Evolutionary conservation across 2,888 invertebrate genomes (phyloP), one percentile per base, ranked within the genome.

Genomic region (Mythimna albipuncta): DNA sequence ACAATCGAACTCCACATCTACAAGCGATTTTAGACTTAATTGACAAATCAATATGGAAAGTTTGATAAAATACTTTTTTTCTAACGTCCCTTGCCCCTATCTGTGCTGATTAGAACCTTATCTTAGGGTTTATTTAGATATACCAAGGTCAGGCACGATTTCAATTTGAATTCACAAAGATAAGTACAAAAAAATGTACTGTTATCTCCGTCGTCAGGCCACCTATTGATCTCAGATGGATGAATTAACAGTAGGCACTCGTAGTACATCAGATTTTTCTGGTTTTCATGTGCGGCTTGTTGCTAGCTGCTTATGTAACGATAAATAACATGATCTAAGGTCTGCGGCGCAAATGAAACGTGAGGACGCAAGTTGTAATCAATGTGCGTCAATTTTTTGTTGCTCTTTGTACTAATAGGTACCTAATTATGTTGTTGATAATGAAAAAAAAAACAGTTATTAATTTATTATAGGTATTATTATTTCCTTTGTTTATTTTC

Each of bases 141-240:
- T 69, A 75, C 63, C 76, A 87, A 87, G 85, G 85, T 86, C 85
- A 75, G 44, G 35, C 50, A 68, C 47, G 41, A 75, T 76, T 79
- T 75, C 55, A 78, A 83, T 75, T 75, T 76, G 1, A 67, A 73
- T 62, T 64, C 47, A 54, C 35, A 38, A 55, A 57, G 76, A 75
- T 79, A 85, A 69, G 19, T 61, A 35, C 10, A 68, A 66, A 64
- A 68, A 64, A 70, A 64, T 65, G 26, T 26, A 57, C 44, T 32
- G 69, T 77, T 86, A 85, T 85, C 83, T 67, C 38, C 59, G 90
- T 91, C 81, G 84, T 88, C 84, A 91, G 71, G 90, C 84, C 86
- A 91, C 91, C 91, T 90, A 71, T 88, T 91, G 90, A 87, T 87
- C 90, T 82, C 69, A 44, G 81, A 87, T 86, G 83, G 66, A 65